These are phyloP conservation scores for Hypomecis punctinalis DNA, from an alignment of 2,888 invertebrate genomes.

Conservation along the genomic window DNA sequence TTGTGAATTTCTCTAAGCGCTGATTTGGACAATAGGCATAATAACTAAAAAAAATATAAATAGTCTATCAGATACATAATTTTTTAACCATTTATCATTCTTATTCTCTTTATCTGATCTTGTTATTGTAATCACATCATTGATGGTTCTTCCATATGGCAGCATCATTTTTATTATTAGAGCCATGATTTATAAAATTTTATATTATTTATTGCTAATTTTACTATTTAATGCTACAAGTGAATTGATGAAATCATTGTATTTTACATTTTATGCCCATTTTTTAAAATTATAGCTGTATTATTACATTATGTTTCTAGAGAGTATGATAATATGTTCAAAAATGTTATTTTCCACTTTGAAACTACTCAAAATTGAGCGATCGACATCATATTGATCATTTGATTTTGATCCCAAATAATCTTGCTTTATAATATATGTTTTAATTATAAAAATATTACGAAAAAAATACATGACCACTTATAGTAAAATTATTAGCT, in stretches of 20 bases:
- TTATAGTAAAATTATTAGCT: constrained; percentile 3
- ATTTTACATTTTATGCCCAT: not conserved
- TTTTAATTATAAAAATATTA: not conserved
- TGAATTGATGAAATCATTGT: not conserved
- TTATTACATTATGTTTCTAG: not conserved
- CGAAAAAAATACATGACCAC: not conserved
- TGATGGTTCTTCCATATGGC: not conserved
- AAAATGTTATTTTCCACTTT: not conserved
- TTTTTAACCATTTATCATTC: too few relatives aligned
- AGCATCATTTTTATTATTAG: not conserved
- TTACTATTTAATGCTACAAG: not conserved
- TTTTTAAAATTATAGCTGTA: not conserved
- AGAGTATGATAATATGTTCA: not conserved
- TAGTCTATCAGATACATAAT: not conserved
- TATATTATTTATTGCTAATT: not conserved
- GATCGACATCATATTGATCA: constrained; percentile 62
- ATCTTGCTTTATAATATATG: not conserved
- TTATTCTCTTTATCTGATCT: too few relatives aligned
- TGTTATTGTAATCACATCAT: too few relatives aligned
- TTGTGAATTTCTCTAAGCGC: too few relatives aligned
- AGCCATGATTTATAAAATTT: not conserved
- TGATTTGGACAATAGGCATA: too few relatives aligned
- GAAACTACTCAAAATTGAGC: constrained; percentile 53
- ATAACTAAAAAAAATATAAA: not conserved
- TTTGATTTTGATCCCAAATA: constrained; percentile 51